Evolutionary conservation across 2,888 invertebrate genomes (phyloP).

Genomic region (Chloroclysta siterata): DNA sequence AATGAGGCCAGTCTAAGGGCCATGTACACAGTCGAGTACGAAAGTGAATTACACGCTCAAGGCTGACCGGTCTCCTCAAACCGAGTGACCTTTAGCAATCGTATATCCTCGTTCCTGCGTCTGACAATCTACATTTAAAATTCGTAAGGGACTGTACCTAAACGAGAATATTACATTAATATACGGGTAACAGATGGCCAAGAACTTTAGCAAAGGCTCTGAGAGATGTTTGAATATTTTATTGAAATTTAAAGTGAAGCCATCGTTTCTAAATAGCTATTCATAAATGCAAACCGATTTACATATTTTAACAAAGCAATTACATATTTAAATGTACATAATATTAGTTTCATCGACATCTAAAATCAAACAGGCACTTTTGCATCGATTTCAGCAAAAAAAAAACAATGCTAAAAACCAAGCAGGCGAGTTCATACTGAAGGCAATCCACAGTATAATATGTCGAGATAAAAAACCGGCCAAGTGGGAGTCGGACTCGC

Average conservation of each 20-base stretch:
- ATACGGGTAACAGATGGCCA: not conserved
- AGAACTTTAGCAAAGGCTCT: not conserved
- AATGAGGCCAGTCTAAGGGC: slow-evolving; percentile 82
- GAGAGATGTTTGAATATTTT: not conserved
- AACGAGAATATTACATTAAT: not conserved
- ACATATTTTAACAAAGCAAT: not conserved
- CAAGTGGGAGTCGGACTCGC: too few relatives aligned
- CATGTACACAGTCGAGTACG: slow-evolving; percentile 66
- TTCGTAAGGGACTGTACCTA: slow-evolving; percentile 31
- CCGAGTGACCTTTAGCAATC: slow-evolving; percentile 79
- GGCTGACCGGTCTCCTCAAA: slow-evolving; percentile 83
- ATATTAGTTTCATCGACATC: not conserved
- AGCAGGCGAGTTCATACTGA: slow-evolving; percentile 32
- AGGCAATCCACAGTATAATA: slow-evolving; percentile 41
- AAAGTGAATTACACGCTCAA: slow-evolving; percentile 81
- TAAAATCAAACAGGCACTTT: not conserved
- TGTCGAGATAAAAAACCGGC: slow-evolving; percentile 38
- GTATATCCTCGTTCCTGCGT: slow-evolving; percentile 79
- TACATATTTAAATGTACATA: not conserved
- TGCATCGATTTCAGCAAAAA: slow-evolving; percentile 25
- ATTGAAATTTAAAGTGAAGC: not conserved
- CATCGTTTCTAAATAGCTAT: not conserved
- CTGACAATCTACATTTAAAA: slow-evolving; percentile 64
- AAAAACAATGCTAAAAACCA: slow-evolving; percentile 13
- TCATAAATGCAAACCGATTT: not conserved